Conservation (phyloP, 2,888 invertebrate species). For the Taphrorychus bicolor region DNA sequence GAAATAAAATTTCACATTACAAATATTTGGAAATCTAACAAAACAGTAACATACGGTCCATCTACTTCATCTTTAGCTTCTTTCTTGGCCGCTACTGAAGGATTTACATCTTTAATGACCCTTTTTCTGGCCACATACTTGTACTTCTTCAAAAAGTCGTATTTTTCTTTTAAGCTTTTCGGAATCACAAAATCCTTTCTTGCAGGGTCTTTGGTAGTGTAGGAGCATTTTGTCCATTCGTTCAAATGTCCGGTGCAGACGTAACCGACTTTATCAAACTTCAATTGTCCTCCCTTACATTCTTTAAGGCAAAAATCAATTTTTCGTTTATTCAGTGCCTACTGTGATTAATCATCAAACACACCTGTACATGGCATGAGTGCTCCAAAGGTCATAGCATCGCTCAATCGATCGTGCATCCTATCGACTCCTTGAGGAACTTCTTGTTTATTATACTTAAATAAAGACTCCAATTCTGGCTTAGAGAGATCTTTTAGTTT, state of each 20-base stretch:
- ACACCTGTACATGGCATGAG: conserved; percentile 69
- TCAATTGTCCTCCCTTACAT: conserved; percentile 78
- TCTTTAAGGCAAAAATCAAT: conserved; percentile 58
- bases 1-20: conserved; percentile 11
- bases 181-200: conserved; percentile 67
- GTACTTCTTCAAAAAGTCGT: conserved; percentile 67
- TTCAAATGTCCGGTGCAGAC: conserved; percentile 76
- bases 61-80: conserved; percentile 50
- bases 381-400: conserved; percentile 89
- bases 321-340: not conserved
- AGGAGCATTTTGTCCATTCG: conserved; percentile 90
- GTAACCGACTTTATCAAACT: conserved; percentile 77
- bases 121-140: conserved; percentile 68
- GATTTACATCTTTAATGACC: conserved; percentile 64
- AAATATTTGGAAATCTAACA: not conserved
- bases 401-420: conserved; percentile 78
- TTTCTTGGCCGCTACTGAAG: conserved; percentile 63
- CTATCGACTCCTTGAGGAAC: conserved; percentile 71
- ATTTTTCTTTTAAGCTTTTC: conserved; percentile 58
- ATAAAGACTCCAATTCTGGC: conserved; percentile 67
- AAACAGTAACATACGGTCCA: conserved; percentile 49
- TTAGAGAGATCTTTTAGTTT: conserved; percentile 67
- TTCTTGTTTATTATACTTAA: conserved; percentile 77
- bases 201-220: conserved; percentile 72
- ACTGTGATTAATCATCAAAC: no score